Evolutionary conservation across 2,888 invertebrate genomes (phyloP), one percentile per base, ranked within the genome.

Genomic region (Syrista parreyssii): DNA sequence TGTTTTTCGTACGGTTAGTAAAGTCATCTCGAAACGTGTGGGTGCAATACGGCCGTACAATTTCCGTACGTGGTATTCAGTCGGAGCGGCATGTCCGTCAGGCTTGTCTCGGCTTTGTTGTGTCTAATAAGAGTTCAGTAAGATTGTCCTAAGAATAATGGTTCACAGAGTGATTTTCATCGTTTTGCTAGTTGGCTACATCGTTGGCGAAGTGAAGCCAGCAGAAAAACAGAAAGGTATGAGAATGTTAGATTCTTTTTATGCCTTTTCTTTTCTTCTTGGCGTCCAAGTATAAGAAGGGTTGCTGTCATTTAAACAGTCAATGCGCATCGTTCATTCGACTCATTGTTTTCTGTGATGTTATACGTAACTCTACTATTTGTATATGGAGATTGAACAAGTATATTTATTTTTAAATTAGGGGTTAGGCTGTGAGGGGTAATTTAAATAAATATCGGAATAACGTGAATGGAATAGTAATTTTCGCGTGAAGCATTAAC

Each of bases 41-140:
- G 33, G 74, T 35, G 74, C 35, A 74, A 69, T 69, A 71, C 33
- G 71, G 31, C 2, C 71, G 6, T 12, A 33, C 31, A 33, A 30
- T 31, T 69, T 75, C 69, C 55, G 35, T 75, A 75, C 78, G 75
- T 75, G 78, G 75, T 69, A 73, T 75, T 72, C 78, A 78, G 78
- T 78, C 78, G 78, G 78, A 78, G 78, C 75, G 68, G 68, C 78
- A 78, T 75, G 78, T 72, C 78, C 75, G 78, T 73, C 34, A 55
- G 72, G 72, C 35, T 73, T 23, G 73, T 31, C 30, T 55, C 72
- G 75, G 75, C n/a, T 33, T 68, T 31, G 23, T 55, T 55, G 55
- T 55, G 23, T 55, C 55, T 55, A 23, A 23, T 55, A 15, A 55
- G 55, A 55, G 23, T 55, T 55, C 23, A 23, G 23, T 55, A 55